Conservation (phyloP, 1,140 invertebrate species). For the Zaprionus lachaisei region DNA sequence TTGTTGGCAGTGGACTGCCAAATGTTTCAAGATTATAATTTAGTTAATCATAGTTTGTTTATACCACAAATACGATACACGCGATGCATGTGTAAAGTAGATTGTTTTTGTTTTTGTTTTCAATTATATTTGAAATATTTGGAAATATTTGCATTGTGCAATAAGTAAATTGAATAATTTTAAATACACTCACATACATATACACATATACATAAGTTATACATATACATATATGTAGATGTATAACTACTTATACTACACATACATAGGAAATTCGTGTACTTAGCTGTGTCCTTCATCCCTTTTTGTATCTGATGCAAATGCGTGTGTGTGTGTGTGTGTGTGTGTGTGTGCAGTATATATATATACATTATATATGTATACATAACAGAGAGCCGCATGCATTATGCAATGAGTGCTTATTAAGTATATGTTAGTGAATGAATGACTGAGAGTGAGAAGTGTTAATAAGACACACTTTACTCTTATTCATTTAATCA, state of each 20-base stretch:
- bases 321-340: background rate
- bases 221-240: background rate
- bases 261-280: background rate
- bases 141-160: slow-evolving; percentile 36
- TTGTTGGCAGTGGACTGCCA: slow-evolving; percentile 61
- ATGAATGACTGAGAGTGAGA: too few species aligned
- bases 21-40: slow-evolving; percentile 59
- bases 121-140: slow-evolving; percentile 17
- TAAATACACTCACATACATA: background rate
- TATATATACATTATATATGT: background rate
- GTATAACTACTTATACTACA: background rate
- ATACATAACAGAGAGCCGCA: background rate
- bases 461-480: too few species aligned
- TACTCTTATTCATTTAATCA: too few species aligned
- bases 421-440: background rate
- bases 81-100: slow-evolving; percentile 13
- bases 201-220: background rate
- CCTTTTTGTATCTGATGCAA: slow-evolving; percentile 12
- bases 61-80: slow-evolving; percentile 13
- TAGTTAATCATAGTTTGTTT: slow-evolving; percentile 47
- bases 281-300: background rate
- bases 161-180: slow-evolving; percentile 24
- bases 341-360: background rate
- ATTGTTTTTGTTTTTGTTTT: slow-evolving; percentile 54
- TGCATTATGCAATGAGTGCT: background rate